Evolutionary conservation across 1,140 invertebrate species (phyloP), one percentile per base, ranked within the genome.

Genomic region (Mactra quadrangularis): DNA sequence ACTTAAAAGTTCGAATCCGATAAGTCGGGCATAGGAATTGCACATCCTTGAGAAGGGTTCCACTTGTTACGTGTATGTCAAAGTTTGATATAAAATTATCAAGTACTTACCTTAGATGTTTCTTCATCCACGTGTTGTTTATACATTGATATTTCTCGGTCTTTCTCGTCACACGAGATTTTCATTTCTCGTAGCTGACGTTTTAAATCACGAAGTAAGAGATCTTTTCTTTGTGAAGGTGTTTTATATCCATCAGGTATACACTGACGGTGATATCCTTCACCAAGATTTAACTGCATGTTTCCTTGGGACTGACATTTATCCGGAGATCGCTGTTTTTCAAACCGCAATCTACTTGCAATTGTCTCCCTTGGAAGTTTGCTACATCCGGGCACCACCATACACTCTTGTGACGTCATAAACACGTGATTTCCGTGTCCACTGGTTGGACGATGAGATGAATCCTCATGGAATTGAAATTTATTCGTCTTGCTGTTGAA

Each of bases 351-450:
- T 27, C 79, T 50, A 57, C 79, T 82, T 27, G 79, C 79, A 55
- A 82, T 82, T 22, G 79, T 82, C 33, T 82, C 79, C 59, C 79
- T 47, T 53, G 79, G 79, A 29, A 82, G 60, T 53, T 62, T 71
- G 29, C 68, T 62, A 75, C 79, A 74, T 66, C 79, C 79, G 47
- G 79, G 79, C 27, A 82, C 79, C 27, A 82, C 55, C 79, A 82
- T 82, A 35, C 79, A 82, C 27, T 82, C 79, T 13, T 82, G 79
- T 50, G 79, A 82, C 57, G 68, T 82, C 55, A 82, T 71, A 25
- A 82, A 82, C 55, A 82, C 59, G 60, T 82, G 79, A 60, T 82
- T 82, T n/a, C 59, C 41, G 19, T 33, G 41, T 33, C 70, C 38
- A 19, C 70, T 50, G 19, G 38, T 22, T 15, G 64, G 64, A 6